Conservation (phyloP, 2,797 vertebrate species). For the Paramormyrops hopkinsi region DNA sequence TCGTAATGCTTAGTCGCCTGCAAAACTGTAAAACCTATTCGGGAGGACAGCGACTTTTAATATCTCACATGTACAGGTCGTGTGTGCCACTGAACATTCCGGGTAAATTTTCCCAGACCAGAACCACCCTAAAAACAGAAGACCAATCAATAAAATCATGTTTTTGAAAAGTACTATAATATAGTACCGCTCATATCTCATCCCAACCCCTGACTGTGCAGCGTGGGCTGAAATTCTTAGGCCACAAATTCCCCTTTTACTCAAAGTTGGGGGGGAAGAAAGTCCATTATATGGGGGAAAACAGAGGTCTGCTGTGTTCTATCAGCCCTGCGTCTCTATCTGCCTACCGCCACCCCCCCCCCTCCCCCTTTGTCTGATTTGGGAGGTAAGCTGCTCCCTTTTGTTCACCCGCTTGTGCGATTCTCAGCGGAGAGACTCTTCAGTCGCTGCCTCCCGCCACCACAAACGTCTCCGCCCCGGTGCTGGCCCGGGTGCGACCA, state of each 20-base stretch:
- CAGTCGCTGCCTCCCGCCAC: conserved; percentile 42
- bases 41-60: background rate
- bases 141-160: background rate
- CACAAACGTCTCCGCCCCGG: conserved; percentile 40
- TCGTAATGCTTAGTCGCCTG: background rate
- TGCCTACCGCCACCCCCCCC: background rate
- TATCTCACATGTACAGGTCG: background rate
- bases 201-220: background rate
- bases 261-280: background rate
- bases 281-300: background rate
- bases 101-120: background rate
- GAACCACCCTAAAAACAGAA: background rate
- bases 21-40: background rate
- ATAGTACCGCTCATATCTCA: background rate
- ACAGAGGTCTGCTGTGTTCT: background rate
- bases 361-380: background rate
- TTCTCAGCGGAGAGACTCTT: conserved; percentile 42
- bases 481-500: conserved; percentile 54
- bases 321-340: conserved; percentile 7
- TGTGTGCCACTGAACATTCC: background rate
- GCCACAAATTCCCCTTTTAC: background rate
- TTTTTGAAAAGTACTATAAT: background rate
- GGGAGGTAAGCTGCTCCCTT: conserved; percentile 32
- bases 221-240: background rate
- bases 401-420: conserved; percentile 50